Conservation (phyloP, 2,888 invertebrate genomes). For the Tetheella fluctuosa region DNA sequence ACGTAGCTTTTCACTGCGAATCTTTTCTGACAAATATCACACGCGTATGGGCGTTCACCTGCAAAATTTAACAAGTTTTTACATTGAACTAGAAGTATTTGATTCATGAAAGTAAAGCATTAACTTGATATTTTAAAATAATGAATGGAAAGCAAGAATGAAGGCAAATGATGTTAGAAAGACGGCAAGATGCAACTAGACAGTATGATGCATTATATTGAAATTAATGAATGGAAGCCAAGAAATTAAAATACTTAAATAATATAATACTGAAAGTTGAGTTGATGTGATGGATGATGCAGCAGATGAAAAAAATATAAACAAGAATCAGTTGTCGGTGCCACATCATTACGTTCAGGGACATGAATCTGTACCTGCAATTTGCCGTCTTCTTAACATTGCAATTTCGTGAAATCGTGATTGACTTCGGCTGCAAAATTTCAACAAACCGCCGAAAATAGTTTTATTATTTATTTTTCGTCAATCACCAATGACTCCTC, state of each 20-base stretch:
- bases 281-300: constrained; percentile 55
- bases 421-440: neutral
- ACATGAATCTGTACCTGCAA: constrained; percentile 61
- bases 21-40: constrained; percentile 91
- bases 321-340: constrained; percentile 73
- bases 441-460: neutral
- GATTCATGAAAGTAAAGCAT: constrained; percentile 28
- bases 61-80: constrained; percentile 39
- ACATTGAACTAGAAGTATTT: constrained; percentile 13
- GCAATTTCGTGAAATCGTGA: constrained; percentile 18
- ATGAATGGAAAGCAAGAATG: constrained; percentile 55
- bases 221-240: constrained; percentile 75
- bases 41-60: constrained; percentile 91
- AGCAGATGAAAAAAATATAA: constrained; percentile 61
- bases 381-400: constrained; percentile 78
- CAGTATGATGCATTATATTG: constrained; percentile 68
- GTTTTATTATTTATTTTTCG: neutral
- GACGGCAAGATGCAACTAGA: constrained; percentile 83
- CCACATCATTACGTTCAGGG: constrained; percentile 66
- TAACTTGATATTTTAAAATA: constrained; percentile 29
- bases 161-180: constrained; percentile 75
- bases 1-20: constrained; percentile 93
- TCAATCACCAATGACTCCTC: neutral
- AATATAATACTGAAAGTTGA: constrained; percentile 61
- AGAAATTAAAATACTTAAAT: constrained; percentile 68